Conservation (phyloP, 2,888 invertebrate genomes). For the Lysandra coridon region DNA sequence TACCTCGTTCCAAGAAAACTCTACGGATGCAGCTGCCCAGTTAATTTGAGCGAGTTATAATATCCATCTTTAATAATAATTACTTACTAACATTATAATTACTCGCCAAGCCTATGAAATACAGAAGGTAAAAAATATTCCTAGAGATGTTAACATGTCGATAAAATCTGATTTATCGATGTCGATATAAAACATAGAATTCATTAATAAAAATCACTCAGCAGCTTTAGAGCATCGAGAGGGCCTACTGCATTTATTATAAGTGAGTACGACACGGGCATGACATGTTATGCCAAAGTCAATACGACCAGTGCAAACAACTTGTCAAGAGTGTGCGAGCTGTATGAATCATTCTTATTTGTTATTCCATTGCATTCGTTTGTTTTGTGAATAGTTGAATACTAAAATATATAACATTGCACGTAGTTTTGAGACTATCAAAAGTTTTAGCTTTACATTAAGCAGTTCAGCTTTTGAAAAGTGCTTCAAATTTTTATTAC, state of each 20-base stretch:
- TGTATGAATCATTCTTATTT: conserved; percentile 13
- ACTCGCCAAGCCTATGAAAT: not conserved
- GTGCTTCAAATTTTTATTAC: not conserved
- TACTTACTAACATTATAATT: not conserved
- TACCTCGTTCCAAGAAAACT: not conserved
- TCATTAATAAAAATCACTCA: conserved; percentile 25
- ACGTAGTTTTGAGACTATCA: not conserved
- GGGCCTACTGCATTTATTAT: conserved; percentile 29
- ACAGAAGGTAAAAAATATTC: not conserved
- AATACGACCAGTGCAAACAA: conserved; percentile 26
- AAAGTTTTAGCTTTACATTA: not conserved
- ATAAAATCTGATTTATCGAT: conserved; percentile 15
- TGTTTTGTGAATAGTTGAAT: conserved; percentile 15
- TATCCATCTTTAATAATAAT: not conserved
- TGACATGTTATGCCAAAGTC: conserved; percentile 30
- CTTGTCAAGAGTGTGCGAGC: conserved; percentile 1
- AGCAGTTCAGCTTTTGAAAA: not conserved
- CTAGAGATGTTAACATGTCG: conserved; percentile 13
- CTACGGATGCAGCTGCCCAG: not conserved
- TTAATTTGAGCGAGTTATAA: not conserved
- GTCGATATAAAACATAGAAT: conserved; percentile 7
- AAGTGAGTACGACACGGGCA: conserved; percentile 13
- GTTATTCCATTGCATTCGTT: conserved; percentile 10
- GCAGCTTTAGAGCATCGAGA: conserved; percentile 7
- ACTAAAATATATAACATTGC: not conserved